These are phyloP conservation scores for Conus ventricosus DNA, from an alignment of 1,140 invertebrate species.

Conservation along the genomic window DNA sequence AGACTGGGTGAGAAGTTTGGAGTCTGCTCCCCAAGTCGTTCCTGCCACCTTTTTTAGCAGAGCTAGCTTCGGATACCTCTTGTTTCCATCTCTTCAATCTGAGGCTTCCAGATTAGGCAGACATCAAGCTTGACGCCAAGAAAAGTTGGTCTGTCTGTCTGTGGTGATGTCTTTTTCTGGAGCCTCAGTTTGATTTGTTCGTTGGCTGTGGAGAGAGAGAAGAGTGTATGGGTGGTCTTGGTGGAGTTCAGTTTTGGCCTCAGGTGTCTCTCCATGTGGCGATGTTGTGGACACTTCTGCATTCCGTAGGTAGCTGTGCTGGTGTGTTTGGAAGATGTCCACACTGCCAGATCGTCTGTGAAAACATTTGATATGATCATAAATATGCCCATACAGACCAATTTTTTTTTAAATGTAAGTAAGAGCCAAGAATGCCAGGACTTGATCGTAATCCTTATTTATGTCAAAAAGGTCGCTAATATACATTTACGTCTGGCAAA, in stretches of 20 bases:
- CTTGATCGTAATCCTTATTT: slow-evolving; percentile 9
- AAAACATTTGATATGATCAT: too few species aligned
- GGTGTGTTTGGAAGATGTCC: too few species aligned
- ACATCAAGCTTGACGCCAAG: too few species aligned
- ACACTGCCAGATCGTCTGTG: not conserved
- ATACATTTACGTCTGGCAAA: too few species aligned
- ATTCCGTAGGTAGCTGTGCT: slow-evolving; percentile 17
- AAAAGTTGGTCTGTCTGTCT: too few species aligned
- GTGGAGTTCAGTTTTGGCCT: not conserved
- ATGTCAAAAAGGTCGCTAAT: too few species aligned
- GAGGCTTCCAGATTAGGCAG: slow-evolving; percentile 34
- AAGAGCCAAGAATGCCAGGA: slow-evolving; percentile 3
- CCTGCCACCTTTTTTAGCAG: not conserved
- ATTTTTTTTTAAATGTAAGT: too few species aligned
- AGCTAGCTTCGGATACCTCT: too few species aligned
- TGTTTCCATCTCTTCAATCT: not conserved
- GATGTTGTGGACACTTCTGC: slow-evolving; percentile 27
- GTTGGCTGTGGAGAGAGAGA: not conserved
- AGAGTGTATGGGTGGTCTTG: too few species aligned
- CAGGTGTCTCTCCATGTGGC: slow-evolving; percentile 29
- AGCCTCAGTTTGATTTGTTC: slow-evolving; percentile 25
- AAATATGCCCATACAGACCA: too few species aligned
- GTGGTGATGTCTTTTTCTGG: not conserved
- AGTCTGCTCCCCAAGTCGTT: slow-evolving; percentile 14
- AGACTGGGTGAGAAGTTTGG: not conserved